Evolutionary conservation across 2,113 vertebrate genomes (phyloP), one percentile per base, ranked within the genome.

Genomic region (Mixornis gularis): DNA sequence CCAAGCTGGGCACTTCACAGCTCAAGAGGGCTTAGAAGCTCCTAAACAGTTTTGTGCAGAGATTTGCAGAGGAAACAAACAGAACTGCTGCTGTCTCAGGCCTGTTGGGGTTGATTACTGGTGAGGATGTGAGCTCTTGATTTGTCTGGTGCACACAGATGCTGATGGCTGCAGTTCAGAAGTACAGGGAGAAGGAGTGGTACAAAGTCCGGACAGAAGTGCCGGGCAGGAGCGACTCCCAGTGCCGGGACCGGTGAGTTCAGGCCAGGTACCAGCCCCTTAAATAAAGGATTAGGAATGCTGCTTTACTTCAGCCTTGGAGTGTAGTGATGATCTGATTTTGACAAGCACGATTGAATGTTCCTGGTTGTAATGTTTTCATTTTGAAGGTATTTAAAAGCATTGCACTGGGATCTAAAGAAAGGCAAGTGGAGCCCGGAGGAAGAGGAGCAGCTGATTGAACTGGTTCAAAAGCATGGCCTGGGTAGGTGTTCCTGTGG

Each of bases 131-230:
- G 29, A 70, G 3, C 64, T 62, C 41, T 14, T 49, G 34, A 13
- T 66, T 10, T 79, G 25, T 55, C 6, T 62, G 34, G 7, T 69
- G 63, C 29, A 29, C 76, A 7, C 73, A 99, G 99, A 96, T 98
- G 94, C 82, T 99, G 72, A 81, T 98, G 78, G 96, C 91, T 53
- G 99, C 99, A 1, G 98, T 99, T 4, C 94, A 96, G 58, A 98
- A 98, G 52, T 96, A 98, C 0, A 97, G 98, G 25, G 97, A 93
- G 22, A 98, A 96, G 46, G 97, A 98, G 36, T 99, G 99, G 99
- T 99, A 98, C 81, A 99, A 98, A 85, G 98, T 99, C 69, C 97
- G 97, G 65, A 64, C 91, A 1, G 98, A 99, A 32, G 99, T 99
- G 59, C 99, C 99, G 0, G 99, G 99, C 41, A 98, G 99, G 72